A percentile compares a stretch with the other conserved stretches of the same genome.
Evolutionary conservation across 1,140 invertebrate species (phyloP).

Genomic region (Caenorhabditis latens): DNA sequence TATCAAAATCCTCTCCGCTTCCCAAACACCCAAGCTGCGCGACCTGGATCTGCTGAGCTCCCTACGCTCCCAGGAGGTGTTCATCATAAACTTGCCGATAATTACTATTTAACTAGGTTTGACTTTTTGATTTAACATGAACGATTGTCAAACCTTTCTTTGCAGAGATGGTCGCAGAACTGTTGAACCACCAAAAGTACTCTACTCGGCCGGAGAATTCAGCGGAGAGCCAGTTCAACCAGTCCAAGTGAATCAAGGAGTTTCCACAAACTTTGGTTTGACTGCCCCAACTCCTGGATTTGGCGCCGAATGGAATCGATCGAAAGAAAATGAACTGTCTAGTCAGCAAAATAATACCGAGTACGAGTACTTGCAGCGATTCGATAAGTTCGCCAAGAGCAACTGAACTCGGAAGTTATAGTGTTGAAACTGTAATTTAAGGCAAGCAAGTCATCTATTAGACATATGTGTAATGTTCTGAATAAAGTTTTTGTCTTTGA

Average conservation of each 20-base stretch:
- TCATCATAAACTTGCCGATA: constrained; percentile 68
- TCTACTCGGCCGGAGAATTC: constrained; percentile 62
- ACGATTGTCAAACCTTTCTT: not conserved
- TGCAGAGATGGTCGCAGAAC: constrained; percentile 65
- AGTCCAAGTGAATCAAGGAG: constrained; percentile 63
- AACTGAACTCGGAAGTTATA: constrained; percentile 29
- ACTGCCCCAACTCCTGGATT: constrained; percentile 68
- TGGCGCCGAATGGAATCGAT: constrained; percentile 66
- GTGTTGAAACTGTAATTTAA: constrained; percentile 3
- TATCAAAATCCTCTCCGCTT: constrained; percentile 67
- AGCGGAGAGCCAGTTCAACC: constrained; percentile 25
- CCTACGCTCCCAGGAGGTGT: constrained; percentile 67
- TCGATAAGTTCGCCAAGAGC: constrained; percentile 63
- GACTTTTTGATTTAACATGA: not conserved
- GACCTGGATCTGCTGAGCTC: constrained; percentile 61
- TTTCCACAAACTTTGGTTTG: constrained; percentile 66
- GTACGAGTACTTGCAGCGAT: constrained; percentile 61
- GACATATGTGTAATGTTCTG: constrained; percentile 23
- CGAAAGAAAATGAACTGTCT: constrained; percentile 58
- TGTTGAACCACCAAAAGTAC: constrained; percentile 62
- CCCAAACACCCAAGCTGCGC: constrained; percentile 67
- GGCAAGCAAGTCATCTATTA: constrained; percentile 16
- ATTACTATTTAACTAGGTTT: constrained; percentile 66
- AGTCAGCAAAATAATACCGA: constrained; percentile 61
- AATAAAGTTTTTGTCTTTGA: constrained; percentile 17